phyloP scores from a whole-genome alignment of 1,140 invertebrate species.

The Bombus turneri region DNA sequence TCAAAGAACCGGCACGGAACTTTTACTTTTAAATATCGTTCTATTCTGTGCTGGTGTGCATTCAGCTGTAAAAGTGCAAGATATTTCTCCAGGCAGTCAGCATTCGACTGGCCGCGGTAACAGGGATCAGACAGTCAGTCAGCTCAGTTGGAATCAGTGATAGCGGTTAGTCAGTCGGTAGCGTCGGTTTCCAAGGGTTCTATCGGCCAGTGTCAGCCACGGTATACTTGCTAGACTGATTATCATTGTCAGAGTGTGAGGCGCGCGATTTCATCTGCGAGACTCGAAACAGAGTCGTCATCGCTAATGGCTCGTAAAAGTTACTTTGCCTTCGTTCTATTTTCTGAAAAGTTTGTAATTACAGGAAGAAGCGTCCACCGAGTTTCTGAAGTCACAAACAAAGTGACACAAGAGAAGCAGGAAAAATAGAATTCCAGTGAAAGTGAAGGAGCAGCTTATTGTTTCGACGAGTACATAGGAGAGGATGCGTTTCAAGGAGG shows the following conservation, averaged over 20 bases:
- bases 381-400: neutral
- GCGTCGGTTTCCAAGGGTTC: neutral
- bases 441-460: neutral
- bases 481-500: neutral
- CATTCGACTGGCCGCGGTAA: conserved; percentile 1
- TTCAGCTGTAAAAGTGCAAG: neutral
- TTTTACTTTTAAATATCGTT: conserved; percentile 31
- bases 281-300: neutral
- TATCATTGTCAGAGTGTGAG: conserved; percentile 10
- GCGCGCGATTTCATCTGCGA: neutral
- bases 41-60: neutral
- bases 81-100: neutral
- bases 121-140: neutral
- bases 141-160: neutral
- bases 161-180: neutral
- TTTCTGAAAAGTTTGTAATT: conserved; percentile 9
- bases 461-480: neutral
- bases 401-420: neutral
- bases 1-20: neutral
- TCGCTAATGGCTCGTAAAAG: neutral
- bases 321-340: neutral
- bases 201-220: neutral
- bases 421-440: neutral
- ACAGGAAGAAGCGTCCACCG: neutral
- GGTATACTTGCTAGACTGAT: neutral